phyloP scores from a whole-genome alignment of 2,113 vertebrate genomes.

The Paratilapia polleni region DNA sequence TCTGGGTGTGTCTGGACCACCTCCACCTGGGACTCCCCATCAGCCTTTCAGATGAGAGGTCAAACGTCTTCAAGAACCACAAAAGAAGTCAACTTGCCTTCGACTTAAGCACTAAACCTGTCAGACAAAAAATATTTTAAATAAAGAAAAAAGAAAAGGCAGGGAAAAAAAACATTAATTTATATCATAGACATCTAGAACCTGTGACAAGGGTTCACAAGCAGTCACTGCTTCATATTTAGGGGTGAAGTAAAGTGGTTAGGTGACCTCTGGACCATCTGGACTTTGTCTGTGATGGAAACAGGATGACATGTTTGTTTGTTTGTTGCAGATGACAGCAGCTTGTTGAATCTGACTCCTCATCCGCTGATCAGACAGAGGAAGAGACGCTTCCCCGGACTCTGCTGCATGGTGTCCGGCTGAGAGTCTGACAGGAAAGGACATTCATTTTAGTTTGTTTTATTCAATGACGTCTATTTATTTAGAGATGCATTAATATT shows the following conservation, averaged over 20 bases:
- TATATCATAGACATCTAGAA: background rate
- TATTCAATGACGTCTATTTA: background rate
- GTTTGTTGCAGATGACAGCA: conserved; percentile 90
- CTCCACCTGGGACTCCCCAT: background rate
- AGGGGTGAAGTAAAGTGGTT: background rate
- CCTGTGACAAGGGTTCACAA: background rate
- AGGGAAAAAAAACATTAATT: too few species aligned
- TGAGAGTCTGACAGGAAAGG: conserved; percentile 69
- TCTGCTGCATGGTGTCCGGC: conserved; percentile 95
- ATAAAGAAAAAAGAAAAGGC: too few species aligned
- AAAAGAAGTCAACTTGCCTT: too few species aligned
- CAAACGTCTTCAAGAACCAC: too few species aligned
- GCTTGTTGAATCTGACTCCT: conserved; percentile 93
- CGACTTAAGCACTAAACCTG: too few species aligned
- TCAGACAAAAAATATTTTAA: too few species aligned
- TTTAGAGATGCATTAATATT: background rate
- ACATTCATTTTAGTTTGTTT: background rate
- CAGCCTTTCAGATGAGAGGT: too few species aligned
- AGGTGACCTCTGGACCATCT: background rate
- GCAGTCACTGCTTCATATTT: background rate
- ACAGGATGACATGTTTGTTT: background rate
- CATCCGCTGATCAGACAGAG: conserved; percentile 89
- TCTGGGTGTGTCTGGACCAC: background rate
- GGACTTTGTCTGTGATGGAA: background rate
- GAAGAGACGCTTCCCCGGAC: conserved; percentile 94